Base-by-base conservation (phyloP, 2,113 vertebrate genomes). In the Bubo scandiacus region DNA sequence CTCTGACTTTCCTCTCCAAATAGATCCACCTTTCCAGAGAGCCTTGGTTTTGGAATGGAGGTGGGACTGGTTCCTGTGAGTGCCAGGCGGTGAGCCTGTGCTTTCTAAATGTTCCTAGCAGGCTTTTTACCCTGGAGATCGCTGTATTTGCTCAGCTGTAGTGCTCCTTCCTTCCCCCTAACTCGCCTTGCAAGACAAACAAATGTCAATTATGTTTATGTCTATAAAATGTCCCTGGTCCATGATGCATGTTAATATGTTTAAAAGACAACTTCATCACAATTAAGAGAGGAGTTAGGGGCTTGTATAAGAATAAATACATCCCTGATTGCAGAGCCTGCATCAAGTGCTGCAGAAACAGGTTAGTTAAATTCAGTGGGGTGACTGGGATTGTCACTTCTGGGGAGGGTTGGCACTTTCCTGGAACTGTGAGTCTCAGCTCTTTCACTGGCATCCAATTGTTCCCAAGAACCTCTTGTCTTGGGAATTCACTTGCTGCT, bases 211-310 rank as follows among this genome's bases (percentile, higher is more conserved):
- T 62, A 58, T 15, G 15, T 49, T 86, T 40, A 9, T 61, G 47
- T 7, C 42, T 36, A 8, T 43, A 23, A 82, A 70, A 25, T 3
- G 15, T 40, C 22, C 58, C 13, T 4, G n/a, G 18, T 16, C 9
- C 9, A 1, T 27, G 80, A 29, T 2, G 6, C 47, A 4, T 0
- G 0, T 14, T 68, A 20, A 30, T 61, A 12, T 4, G 22, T 34
- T 65, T 88, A 61, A 65, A 72, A 87, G 32, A 16, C 32, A 36
- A 36, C 45, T 72, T 87, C 22, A 59, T 92, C 63, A 13, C 63
- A 59, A 49, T 83, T 63, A 85, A 32, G 25, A 77, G 63, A 63
- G 51, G 59, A 58, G 22, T 47, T 47, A 29, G 54, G 29, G 55
- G 15, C 43, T 40, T 42, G 4, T 10, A 13, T 30, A 51, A 21